Evolutionary conservation across 2,797 vertebrate species (phyloP).

Genomic region (Gastrophryne carolinensis): DNA sequence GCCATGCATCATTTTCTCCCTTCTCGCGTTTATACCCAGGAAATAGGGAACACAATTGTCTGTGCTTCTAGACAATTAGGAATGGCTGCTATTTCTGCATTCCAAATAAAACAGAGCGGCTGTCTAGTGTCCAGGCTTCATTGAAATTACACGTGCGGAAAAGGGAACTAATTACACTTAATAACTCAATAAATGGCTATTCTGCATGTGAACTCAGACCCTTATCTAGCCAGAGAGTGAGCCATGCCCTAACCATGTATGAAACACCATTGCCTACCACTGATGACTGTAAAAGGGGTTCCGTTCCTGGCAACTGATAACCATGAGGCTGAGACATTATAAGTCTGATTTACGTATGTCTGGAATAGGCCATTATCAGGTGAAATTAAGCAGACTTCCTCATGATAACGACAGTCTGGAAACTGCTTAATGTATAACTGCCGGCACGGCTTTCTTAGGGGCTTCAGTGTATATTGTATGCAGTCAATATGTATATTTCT

Average conservation of each 20-base stretch:
- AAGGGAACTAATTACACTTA: constrained; percentile 10
- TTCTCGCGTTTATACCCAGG: neutral
- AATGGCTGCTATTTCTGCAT: neutral
- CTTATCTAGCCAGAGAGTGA: neutral
- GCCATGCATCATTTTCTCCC: constrained; percentile 7
- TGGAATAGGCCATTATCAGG: neutral
- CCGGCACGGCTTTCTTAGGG: neutral
- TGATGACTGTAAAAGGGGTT: neutral
- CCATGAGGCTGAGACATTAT: neutral
- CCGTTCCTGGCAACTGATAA: neutral
- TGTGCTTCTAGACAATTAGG: neutral
- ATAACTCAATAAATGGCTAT: neutral
- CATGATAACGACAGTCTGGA: neutral
- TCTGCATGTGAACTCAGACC: neutral
- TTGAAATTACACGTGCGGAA: constrained; percentile 12
- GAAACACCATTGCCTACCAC: neutral
- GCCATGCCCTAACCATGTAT: neutral
- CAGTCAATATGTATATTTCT: no score
- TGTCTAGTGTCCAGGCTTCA: constrained; percentile 7
- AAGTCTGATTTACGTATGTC: neutral
- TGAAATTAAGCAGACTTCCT: neutral
- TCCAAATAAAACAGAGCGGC: constrained; percentile 26
- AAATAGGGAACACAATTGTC: neutral
- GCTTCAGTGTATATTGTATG: no score
- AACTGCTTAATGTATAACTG: neutral